Evolutionary conservation across 2,113 vertebrate genomes (phyloP).

Genomic region (Tetrax tetrax): DNA sequence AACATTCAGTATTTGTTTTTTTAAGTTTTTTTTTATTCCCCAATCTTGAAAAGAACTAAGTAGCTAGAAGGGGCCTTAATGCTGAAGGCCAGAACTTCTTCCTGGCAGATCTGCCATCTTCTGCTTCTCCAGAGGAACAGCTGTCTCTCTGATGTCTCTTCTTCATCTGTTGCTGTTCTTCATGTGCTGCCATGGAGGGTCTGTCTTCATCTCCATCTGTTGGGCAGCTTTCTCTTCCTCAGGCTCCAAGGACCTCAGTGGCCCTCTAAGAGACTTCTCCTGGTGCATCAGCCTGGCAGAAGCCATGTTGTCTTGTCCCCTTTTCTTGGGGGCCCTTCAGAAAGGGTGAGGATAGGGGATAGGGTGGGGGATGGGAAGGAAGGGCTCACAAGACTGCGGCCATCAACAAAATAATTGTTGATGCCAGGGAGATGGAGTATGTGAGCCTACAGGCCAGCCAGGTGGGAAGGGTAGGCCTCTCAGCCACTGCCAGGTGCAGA

Average conservation of each 20-base stretch:
- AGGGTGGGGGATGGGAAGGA: neutral
- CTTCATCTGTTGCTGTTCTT: neutral
- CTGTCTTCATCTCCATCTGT: neutral
- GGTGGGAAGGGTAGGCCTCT: neutral
- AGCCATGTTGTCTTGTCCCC: neutral
- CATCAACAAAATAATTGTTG: neutral
- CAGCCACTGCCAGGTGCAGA: too few relatives aligned
- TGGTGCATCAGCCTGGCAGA: neutral
- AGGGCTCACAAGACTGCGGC: neutral
- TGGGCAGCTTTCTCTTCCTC: neutral
- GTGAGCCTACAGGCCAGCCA: neutral
- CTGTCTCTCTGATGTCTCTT: neutral
- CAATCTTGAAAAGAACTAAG: neutral
- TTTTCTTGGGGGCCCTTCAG: neutral
- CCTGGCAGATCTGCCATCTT: neutral
- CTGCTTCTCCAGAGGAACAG: fast-evolving
- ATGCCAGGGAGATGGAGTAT: neutral
- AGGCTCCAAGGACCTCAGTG: neutral
- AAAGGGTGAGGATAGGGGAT: neutral
- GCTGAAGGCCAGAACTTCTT: neutral
- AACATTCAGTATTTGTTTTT: neutral
- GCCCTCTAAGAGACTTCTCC: neutral
- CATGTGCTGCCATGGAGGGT: fast-evolving
- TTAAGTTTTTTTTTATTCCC: neutral
- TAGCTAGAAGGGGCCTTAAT: neutral